Conservation (phyloP, 1,140 invertebrate species). For the Bombus terrestris region DNA sequence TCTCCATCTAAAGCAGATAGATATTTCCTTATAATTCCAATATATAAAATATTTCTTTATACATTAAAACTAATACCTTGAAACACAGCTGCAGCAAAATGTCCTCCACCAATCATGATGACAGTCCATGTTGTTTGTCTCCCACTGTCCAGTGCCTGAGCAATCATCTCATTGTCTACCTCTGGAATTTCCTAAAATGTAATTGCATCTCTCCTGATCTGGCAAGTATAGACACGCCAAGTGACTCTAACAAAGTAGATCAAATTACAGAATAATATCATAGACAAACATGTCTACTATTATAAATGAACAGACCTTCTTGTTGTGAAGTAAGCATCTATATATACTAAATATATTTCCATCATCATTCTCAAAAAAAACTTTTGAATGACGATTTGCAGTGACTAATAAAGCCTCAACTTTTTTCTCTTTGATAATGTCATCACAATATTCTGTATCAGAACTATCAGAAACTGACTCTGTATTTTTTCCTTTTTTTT, state of each 20-base stretch:
- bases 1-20: constrained; percentile 79
- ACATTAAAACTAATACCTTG: constrained; percentile 81
- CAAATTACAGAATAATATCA: constrained; percentile 54
- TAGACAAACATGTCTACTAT: constrained; percentile 40
- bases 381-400: constrained; percentile 86
- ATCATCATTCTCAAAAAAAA: constrained; percentile 87
- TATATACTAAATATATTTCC: constrained; percentile 89
- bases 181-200: constrained; percentile 82
- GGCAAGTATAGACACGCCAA: constrained; percentile 62
- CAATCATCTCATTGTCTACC: constrained; percentile 79
- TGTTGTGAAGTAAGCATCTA: constrained; percentile 86
- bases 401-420: constrained; percentile 80
- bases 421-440: constrained; percentile 68
- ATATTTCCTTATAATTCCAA: background rate
- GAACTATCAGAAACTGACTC: constrained; percentile 73
- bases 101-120: constrained; percentile 92
- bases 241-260: constrained; percentile 65
- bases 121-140: constrained; percentile 86
- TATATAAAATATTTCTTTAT: background rate
- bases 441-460: constrained; percentile 70
- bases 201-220: constrained; percentile 78
- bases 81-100: constrained; percentile 94
- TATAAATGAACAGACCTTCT: constrained; percentile 83
- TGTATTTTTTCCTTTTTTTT: constrained; percentile 57
- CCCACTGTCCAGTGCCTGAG: constrained; percentile 78